Base-by-base conservation (phyloP, 2,797 vertebrate genomes). In the Alosa sapidissima region DNA sequence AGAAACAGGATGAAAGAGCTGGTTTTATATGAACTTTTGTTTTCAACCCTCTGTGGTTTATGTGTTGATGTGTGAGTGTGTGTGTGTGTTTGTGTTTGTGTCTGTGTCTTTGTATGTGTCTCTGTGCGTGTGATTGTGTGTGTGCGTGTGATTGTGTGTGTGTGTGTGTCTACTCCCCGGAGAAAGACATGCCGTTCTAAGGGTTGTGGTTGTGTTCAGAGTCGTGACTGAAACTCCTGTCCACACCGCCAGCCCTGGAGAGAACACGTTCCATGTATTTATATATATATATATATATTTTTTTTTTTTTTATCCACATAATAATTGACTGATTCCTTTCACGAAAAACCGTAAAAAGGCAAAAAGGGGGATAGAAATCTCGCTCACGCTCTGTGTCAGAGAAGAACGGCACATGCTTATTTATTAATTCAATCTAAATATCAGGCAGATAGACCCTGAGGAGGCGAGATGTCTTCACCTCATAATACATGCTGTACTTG, bases 161-260 rank as follows among this genome's bases (percentile, higher is more conserved):
- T 65, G 8, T 65, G 24, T 65, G 2, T 65, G 68, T 75, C 68
- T 45, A 16, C 33, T 75, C 68, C 68, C 68, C 36, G 4, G 68
- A 36, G 68, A 75, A 19, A 13, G 68, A 14, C 7, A 24, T 65
- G 62, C 8, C 9, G 62, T 65, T 33, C 24, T 21, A 58, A 58
- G 55, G 55, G 55, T n/a, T 58, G 55, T 16, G 1, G 36, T 41
- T 36, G 36, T 75, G 68, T 75, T 75, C 4, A 75, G 68, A 75
- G 68, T 75, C 68, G 68, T 75, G 68, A 75, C 68, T 75, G 33
- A 45, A 75, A 19, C 68, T 75, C 68, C 68, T 45, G 68, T 75
- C 68, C 68, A 1, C 36, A 75, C 68, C 36, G 19, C 13, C 33
- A 75, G 68, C 33, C 36, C 55, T 36, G 14, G 36, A 41, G 68